A percentile compares a stretch with the other conserved stretches of the same genome.
Evolutionary conservation across 2,113 vertebrate genomes (phyloP).

Genomic region (Bubo blakistoni): DNA sequence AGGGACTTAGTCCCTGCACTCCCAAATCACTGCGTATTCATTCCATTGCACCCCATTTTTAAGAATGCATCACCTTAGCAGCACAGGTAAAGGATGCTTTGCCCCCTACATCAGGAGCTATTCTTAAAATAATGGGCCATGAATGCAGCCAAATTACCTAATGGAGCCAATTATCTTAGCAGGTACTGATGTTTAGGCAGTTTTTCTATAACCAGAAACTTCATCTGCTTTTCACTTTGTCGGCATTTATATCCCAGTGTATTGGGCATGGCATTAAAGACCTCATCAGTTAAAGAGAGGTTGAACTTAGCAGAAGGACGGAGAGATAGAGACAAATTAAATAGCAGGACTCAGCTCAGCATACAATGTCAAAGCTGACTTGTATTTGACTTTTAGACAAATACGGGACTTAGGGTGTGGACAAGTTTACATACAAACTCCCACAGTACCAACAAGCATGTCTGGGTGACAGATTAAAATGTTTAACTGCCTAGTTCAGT

Average conservation of each 20-base stretch:
- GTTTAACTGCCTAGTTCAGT: constrained; percentile 14
- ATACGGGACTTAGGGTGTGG: neutral
- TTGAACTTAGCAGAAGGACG: neutral
- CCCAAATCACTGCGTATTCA: neutral
- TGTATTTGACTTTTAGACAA: neutral
- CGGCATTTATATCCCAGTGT: neutral
- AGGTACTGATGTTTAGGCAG: neutral
- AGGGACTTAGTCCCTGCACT: neutral
- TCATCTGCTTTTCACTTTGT: neutral
- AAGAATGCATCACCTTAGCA: neutral
- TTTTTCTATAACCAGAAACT: neutral
- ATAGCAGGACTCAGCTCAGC: neutral
- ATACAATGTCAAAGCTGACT: neutral
- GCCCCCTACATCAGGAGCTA: neutral
- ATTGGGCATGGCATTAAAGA: neutral
- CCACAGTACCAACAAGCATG: neutral
- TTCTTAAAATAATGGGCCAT: neutral
- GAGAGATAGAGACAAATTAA: neutral
- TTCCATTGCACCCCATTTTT: neutral
- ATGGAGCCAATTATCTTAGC: neutral
- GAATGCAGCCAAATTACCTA: neutral
- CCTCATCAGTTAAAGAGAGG: neutral
- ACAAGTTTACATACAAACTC: neutral
- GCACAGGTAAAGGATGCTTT: neutral
- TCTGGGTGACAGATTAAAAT: constrained; percentile 60